Conservation (phyloP, 2,888 invertebrate genomes). For the Mellilla xanthometata region DNA sequence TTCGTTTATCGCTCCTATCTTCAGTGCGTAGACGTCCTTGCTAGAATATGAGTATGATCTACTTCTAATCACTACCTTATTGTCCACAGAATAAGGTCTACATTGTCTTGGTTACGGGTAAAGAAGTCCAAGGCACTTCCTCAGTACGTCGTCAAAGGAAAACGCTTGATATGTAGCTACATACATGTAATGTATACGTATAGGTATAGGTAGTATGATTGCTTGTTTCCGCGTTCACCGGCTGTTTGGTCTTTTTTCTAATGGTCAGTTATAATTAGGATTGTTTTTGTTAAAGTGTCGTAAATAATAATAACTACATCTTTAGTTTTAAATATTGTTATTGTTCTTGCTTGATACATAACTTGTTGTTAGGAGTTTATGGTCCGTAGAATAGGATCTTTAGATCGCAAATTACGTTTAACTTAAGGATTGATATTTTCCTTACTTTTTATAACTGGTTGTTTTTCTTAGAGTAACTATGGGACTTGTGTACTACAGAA, state of each 20-base stretch:
- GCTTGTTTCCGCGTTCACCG: slow-evolving; percentile 43
- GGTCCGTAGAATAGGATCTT: neutral
- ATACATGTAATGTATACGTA: neutral
- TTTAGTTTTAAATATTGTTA: neutral
- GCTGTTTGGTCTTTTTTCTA: slow-evolving; percentile 33
- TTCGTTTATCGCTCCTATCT: slow-evolving; percentile 33
- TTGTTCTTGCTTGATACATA: neutral
- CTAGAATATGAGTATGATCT: slow-evolving; percentile 18
- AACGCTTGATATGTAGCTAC: slow-evolving; percentile 41
- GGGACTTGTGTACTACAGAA: no score
- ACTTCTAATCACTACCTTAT: slow-evolving; percentile 10
- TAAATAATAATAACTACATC: neutral
- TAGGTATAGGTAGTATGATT: no score
- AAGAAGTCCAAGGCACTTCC: slow-evolving; percentile 46
- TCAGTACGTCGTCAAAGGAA: slow-evolving; percentile 45
- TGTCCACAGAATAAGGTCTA: slow-evolving; percentile 4
- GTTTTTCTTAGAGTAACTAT: no score
- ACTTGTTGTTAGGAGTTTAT: neutral
- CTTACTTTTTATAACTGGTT: no score
- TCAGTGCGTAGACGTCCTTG: slow-evolving; percentile 32
- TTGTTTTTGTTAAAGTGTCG: slow-evolving; percentile 4
- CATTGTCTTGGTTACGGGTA: slow-evolving; percentile 25
- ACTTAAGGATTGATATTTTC: no score
- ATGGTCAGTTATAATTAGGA: slow-evolving; percentile 21
- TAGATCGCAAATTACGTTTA: no score